phyloP scores from a whole-genome alignment of 2,888 invertebrate genomes.

The Cosmia pyralina region DNA sequence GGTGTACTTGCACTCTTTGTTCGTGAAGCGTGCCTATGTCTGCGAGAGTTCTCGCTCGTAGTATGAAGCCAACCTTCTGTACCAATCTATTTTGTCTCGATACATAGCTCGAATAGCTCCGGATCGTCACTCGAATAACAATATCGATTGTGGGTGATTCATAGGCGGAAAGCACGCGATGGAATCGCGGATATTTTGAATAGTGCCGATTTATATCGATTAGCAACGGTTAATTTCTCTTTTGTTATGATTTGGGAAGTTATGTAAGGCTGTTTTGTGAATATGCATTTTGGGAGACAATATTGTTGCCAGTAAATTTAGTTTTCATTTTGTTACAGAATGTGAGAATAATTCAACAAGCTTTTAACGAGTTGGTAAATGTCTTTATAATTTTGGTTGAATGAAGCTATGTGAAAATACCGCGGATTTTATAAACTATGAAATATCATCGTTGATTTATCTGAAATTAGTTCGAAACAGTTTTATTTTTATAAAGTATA shows the following conservation, averaged over 20 bases:
- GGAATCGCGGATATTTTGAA: constrained; percentile 49
- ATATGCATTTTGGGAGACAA: background rate
- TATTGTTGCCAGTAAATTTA: background rate
- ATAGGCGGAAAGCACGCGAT: constrained; percentile 64
- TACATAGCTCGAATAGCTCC: constrained; percentile 55
- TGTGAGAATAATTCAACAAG: background rate
- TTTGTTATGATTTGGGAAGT: constrained; percentile 15
- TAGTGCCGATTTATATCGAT: constrained; percentile 48
- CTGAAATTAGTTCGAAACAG: background rate
- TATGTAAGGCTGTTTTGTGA: background rate
- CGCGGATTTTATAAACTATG: background rate
- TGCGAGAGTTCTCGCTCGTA: background rate
- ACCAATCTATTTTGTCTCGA: background rate
- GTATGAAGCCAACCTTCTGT: background rate
- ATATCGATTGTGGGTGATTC: constrained; percentile 69
- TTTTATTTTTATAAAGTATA: background rate
- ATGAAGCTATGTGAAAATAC: background rate
- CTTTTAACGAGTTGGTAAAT: background rate
- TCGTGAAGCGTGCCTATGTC: background rate
- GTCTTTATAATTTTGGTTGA: background rate
- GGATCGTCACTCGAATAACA: constrained; percentile 61
- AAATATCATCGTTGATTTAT: background rate
- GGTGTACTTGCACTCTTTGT: background rate
- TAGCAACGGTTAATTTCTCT: constrained; percentile 45
- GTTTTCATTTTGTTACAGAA: no score